phyloP scores from a whole-genome alignment of 2,888 invertebrate genomes.

The Drosophila cracens region DNA sequence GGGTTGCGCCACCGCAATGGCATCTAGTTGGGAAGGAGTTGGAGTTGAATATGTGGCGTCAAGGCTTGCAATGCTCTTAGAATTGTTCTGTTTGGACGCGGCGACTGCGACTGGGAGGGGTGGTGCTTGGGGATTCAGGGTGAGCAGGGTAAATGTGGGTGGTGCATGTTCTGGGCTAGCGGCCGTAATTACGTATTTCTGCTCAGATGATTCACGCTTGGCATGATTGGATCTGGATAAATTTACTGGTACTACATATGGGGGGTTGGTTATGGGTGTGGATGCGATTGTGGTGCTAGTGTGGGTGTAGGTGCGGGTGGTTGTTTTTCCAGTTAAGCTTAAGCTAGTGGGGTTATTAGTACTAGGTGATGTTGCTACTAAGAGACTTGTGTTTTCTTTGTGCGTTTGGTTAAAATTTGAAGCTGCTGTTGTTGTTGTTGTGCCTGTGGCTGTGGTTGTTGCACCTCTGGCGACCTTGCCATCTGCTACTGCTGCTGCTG shows the following conservation, averaged over 20 bases:
- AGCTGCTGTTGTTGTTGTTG: conserved; percentile 18
- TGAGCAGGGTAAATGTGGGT: conserved; percentile 65
- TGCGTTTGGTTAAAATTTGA: conserved; percentile 28
- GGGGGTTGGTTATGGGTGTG: conserved; percentile 11
- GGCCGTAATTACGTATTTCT: conserved; percentile 58
- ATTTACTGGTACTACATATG: conserved; percentile 56
- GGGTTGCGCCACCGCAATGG: conserved; percentile 83
- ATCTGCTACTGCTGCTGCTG: conserved; percentile 17
- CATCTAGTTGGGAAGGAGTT: conserved; percentile 83
- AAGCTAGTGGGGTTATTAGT: conserved; percentile 31
- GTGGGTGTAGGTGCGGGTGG: conserved; percentile 22
- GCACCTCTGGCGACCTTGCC: conserved; percentile 32
- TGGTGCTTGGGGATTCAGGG: conserved; percentile 46
- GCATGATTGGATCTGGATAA: conserved; percentile 23
- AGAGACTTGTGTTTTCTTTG: conserved; percentile 23
- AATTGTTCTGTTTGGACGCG: conserved; percentile 41
- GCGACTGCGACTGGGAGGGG: background rate
- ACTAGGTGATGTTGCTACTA: conserved; percentile 28
- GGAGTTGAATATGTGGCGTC: conserved; percentile 79
- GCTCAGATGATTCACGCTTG: conserved; percentile 49
- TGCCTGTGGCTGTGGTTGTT: conserved; percentile 15
- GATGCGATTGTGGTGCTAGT: conserved; percentile 21
- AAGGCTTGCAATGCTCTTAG: conserved; percentile 69
- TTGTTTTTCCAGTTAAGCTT: conserved; percentile 37
- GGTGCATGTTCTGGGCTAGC: conserved; percentile 59